Evolutionary conservation across 2,797 vertebrate genomes (phyloP).

Genomic region (Taeniopygia guttata): DNA sequence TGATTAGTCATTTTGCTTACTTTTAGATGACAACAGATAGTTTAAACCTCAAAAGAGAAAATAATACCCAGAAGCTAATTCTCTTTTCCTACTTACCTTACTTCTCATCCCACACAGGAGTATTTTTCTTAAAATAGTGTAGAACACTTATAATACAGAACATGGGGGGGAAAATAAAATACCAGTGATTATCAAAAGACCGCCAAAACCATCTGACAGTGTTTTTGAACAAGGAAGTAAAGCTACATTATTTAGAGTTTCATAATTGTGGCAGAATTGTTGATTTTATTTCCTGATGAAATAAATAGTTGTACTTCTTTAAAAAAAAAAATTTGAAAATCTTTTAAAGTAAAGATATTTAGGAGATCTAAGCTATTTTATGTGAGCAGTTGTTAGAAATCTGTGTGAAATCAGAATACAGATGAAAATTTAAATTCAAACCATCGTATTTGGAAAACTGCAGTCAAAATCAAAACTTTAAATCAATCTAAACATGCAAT

Average conservation of each 20-base stretch:
- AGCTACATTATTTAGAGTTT: background rate
- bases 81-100: background rate
- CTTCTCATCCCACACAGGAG: background rate
- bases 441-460: constrained; percentile 44
- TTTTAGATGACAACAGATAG: background rate
- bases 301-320: background rate
- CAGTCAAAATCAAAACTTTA: constrained; percentile 55
- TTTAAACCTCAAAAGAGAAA: background rate
- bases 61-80: background rate
- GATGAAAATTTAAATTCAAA: constrained; percentile 51
- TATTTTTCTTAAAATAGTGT: background rate
- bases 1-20: background rate
- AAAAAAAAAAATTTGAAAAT: background rate
- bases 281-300: background rate
- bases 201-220: background rate
- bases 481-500: constrained; percentile 50
- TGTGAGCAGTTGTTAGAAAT: constrained; percentile 46
- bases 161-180: background rate
- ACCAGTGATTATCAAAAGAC: background rate
- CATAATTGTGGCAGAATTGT: background rate
- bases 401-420: constrained; percentile 47
- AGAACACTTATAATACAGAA: background rate
- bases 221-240: background rate
- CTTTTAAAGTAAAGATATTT: background rate
- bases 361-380: background rate